Evolutionary conservation across 2,797 vertebrate genomes (phyloP).

Genomic region (Coregonus sp.): DNA sequence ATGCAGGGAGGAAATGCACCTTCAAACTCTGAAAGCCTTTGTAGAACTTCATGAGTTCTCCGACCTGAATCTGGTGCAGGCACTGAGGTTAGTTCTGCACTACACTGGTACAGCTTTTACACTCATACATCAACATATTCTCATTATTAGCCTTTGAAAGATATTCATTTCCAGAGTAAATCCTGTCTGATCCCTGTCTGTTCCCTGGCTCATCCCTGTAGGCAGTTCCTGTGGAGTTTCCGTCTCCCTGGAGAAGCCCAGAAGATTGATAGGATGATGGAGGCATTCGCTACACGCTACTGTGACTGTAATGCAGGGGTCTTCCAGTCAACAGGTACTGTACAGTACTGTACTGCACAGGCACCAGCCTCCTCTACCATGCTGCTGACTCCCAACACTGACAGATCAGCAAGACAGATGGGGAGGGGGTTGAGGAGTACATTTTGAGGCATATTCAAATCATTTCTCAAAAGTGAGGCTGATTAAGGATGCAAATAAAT

Average conservation of each 20-base stretch:
- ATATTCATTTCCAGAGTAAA: background rate
- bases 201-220: conserved; percentile 42
- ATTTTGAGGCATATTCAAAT: background rate
- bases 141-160: background rate
- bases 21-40: conserved; percentile 86
- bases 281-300: conserved; percentile 88
- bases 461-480: background rate
- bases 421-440: background rate
- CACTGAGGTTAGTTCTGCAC: conserved; percentile 80
- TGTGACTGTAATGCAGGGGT: conserved; percentile 87
- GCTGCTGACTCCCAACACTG: too few species aligned
- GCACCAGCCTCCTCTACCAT: background rate
- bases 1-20: conserved; percentile 81
- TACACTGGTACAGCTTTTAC: background rate
- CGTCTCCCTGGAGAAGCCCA: conserved; percentile 93
- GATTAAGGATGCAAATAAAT: background rate
- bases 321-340: conserved; percentile 89
- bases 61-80: conserved; percentile 92
- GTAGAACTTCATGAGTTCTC: conserved; percentile 91
- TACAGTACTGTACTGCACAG: background rate
- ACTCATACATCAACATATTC: background rate
- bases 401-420: too few species aligned
- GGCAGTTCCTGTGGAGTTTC: conserved; percentile 96
- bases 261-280: conserved; percentile 98
- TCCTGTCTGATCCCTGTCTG: background rate